Base-by-base conservation (phyloP, 2,888 invertebrate genomes). In the Corbicula japonica region DNA sequence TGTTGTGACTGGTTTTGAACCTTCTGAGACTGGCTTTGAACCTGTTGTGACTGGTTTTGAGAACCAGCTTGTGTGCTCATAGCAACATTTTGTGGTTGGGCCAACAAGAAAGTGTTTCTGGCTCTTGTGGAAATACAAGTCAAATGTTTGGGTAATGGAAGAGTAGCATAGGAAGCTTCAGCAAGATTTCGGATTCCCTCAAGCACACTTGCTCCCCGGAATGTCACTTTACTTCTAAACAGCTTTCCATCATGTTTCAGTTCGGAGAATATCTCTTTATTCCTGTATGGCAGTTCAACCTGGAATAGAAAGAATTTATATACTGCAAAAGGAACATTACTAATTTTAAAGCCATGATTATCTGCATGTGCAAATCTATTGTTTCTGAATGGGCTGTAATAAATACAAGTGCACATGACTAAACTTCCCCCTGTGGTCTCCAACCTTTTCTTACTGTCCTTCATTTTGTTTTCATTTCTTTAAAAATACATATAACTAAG, bases 111-210 rank as follows among this genome's bases (percentile, higher is more conserved):
- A 28, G 82, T 71, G 75, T 91, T 91, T 50, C 86, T 83, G 6
- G 88, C 88, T 21, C 87, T 76, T 6, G 88, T 81, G 41, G 87
- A 84, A 2, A 91, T 79, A 65, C 79, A 76, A 6, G 83, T 76
- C 6, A 91, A 73, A 71, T 90, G 89, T 56, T 85, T 84, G 15
- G 88, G 90, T 68, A 91, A 75, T 0, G 91, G 91, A 5, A 88
- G 54, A 4, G 76, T 77, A 4, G 89, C 89, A 15, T 88, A 80
- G 8, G 90, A 90, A 44, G 84, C 80, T 10, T 65, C 76, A 3
- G 76, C 90, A 34, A 91, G 76, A 63, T 89, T 87, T 35, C 89
- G 79, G 6, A 89, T 68, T n/a, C 91, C 91, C 60, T 90, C 90
- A 30, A 91, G 65, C 0, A 91, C 90, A 69, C 83, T 88, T 0